Conservation (phyloP, 2,113 vertebrate species). For the Cyprinodon brontotheroides region DNA sequence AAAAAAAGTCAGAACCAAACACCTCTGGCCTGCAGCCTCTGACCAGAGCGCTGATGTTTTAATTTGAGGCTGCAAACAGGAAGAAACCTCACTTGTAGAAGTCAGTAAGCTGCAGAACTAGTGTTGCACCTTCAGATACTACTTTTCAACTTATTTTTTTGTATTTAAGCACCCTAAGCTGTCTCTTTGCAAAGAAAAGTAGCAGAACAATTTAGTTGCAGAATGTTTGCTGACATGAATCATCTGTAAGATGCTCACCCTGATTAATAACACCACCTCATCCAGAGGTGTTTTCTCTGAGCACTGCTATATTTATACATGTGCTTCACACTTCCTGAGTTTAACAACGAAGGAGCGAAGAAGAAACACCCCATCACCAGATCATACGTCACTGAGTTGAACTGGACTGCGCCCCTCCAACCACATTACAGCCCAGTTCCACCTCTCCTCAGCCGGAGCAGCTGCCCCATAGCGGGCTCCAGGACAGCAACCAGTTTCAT, state of each 20-base stretch:
- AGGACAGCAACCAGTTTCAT: too few species aligned
- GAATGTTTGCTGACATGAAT: background rate
- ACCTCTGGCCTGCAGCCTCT: too few species aligned
- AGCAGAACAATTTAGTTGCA: background rate
- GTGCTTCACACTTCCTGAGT: background rate
- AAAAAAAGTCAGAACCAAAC: background rate
- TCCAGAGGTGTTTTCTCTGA: background rate
- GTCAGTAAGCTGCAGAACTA: background rate
- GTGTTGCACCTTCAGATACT: background rate
- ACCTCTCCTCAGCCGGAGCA: too few species aligned
- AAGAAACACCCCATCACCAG: constrained; percentile 18
- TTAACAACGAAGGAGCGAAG: background rate
- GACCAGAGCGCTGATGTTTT: background rate
- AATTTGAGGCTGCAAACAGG: background rate
- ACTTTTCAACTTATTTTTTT: background rate
- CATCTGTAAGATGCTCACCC: background rate
- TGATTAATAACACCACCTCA: background rate
- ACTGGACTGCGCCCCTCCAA: background rate
- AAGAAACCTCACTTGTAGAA: background rate
- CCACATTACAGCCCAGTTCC: too few species aligned
- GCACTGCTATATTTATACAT: constrained; percentile 3
- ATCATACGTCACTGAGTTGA: background rate
- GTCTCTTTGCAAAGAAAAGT: too few species aligned
- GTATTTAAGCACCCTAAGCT: background rate
- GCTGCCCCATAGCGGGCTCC: too few species aligned